Evolutionary conservation across 1,140 invertebrate species (phyloP), one percentile per base, ranked within the genome.

Genomic region (Myzus persicae): DNA sequence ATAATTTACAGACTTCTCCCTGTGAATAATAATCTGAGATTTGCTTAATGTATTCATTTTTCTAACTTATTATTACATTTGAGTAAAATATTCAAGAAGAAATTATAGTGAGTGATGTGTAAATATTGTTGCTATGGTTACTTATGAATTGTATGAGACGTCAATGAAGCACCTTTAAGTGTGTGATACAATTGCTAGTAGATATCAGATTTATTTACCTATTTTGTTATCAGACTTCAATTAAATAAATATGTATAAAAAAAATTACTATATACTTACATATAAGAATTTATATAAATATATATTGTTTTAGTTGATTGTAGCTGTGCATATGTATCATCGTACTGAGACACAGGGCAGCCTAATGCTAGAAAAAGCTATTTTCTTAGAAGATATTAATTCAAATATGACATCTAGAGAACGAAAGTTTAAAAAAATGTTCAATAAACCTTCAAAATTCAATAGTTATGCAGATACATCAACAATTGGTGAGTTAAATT

Each of bases 1-100:
- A 95, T 98, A 99, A 95, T 98, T 97, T 3, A 99, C 94, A 51
- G 96, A 96, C 95, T 98, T 97, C 94, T 99, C 97, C 36, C 97
- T 96, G 95, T 99, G 98, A 93, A 97, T 96, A 94, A 99, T 98
- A 94, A 99, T 97, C 95, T 98, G 98, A 0, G 98, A 98, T 94
- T 98, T 99, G 91, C 94, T 94, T 91, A 94, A 93, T 93, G 93
- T 94, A 7, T 82, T 42, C 93, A 93, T 93, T 91, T 93, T 93
- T 36, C 26, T 81, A 6, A 48, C 20, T 90, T 67, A 5, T 54
- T 2, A 90, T 59, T 54, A 54, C 11, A n/a, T 48, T 48, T 31
- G 51, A 59, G 51, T 76, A 76, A 54, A 59, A 26, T 40, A 67
- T 59, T 9, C 48, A 26, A 42, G 22, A 36, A 20, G 2, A 91